These are phyloP conservation scores for Dromaius novaehollandiae DNA, from an alignment of 2,113 vertebrate genomes.

Conservation along the genomic window DNA sequence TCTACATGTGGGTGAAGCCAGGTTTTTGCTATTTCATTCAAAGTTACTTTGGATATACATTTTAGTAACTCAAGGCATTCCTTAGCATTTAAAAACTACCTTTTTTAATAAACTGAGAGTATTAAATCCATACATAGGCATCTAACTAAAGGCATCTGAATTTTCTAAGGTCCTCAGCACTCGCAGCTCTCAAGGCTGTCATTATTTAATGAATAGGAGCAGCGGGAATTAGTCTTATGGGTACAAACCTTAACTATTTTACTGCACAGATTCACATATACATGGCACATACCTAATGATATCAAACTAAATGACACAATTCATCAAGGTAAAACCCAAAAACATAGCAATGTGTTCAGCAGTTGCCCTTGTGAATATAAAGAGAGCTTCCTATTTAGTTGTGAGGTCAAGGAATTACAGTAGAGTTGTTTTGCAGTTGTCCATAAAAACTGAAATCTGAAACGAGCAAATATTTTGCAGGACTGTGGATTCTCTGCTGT, in stretches of 20 bases:
- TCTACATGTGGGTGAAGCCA: background rate
- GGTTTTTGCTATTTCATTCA: background rate
- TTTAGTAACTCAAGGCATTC: background rate
- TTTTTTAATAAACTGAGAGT: background rate
- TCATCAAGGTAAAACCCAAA: background rate
- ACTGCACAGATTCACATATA: background rate
- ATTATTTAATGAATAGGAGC: background rate
- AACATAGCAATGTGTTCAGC: slow-evolving; percentile 18
- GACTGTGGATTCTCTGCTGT: background rate
- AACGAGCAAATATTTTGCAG: background rate
- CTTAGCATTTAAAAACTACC: background rate
- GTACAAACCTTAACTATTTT: slow-evolving; percentile 2
- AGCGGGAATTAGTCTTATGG: slow-evolving; percentile 1
- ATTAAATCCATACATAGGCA: background rate
- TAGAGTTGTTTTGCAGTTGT: background rate
- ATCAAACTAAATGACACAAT: slow-evolving; percentile 33
- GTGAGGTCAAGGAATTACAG: background rate
- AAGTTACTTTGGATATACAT: background rate
- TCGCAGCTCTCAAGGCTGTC: background rate
- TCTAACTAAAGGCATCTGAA: slow-evolving; percentile 13
- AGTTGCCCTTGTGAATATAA: slow-evolving; percentile 1
- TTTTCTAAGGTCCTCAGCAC: background rate
- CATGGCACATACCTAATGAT: background rate
- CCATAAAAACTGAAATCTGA: slow-evolving; percentile 24
- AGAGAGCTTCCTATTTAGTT: background rate